Conservation (phyloP, 2,113 vertebrate genomes). For the Varanus komodoensis region DNA sequence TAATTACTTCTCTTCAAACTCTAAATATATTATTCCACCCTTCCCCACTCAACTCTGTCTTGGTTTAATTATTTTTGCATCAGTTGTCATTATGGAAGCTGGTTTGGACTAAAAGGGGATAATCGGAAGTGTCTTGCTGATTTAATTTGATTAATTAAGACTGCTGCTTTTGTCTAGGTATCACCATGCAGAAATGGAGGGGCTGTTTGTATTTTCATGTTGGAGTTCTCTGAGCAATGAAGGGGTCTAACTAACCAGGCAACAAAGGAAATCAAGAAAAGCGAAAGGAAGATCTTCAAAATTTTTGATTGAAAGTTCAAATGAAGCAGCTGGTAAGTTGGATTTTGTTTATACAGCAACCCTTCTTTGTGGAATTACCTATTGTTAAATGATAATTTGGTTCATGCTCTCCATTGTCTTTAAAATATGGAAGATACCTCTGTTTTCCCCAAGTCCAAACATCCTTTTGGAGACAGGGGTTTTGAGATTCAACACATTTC, state of each 20-base stretch:
- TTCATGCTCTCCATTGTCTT: neutral
- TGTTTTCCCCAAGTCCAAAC: neutral
- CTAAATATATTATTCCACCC: slow-evolving; percentile 78
- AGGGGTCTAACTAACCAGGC: neutral
- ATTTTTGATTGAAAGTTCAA: slow-evolving; percentile 9
- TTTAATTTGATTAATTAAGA: slow-evolving; percentile 80
- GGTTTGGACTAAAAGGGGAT: slow-evolving; percentile 76
- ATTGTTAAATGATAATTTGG: neutral
- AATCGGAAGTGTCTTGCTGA: slow-evolving; percentile 71
- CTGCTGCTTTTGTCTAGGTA: slow-evolving; percentile 70
- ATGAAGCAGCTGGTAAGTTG: neutral
- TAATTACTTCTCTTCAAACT: slow-evolving; percentile 81
- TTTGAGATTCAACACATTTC: neutral
- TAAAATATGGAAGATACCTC: neutral
- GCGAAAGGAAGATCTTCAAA: neutral
- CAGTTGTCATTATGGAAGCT: slow-evolving; percentile 78
- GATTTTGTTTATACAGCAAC: neutral
- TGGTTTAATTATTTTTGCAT: slow-evolving; percentile 82
- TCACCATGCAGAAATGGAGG: slow-evolving; percentile 57
- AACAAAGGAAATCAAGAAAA: slow-evolving; percentile 41
- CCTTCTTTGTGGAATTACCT: neutral
- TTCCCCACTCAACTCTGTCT: slow-evolving; percentile 72
- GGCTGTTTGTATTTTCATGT: slow-evolving; percentile 41
- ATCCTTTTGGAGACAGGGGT: neutral
- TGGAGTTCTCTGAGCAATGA: slow-evolving; percentile 33